Evolutionary conservation across 2,888 invertebrate species (phyloP), one percentile per base, ranked within the genome.

Genomic region (Drosophila histrio): DNA sequence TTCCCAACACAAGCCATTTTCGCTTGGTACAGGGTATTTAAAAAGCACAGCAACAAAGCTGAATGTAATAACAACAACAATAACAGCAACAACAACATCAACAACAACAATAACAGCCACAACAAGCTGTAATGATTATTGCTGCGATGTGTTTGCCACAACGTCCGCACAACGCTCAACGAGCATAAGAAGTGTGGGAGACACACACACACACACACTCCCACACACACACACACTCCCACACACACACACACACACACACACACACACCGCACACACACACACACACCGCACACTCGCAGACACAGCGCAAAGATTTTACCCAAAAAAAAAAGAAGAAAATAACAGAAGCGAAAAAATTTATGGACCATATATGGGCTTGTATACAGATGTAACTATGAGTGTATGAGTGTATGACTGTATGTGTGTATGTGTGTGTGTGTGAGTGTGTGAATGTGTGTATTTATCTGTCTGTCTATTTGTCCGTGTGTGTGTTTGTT

Each of bases 111-210:
- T 72, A 76, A 62, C 61, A 72, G 67, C 73, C 76, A 76, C 84
- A 81, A 79, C 77, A 80, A 72, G 85, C 78, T 63, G 84, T 80
- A 86, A 83, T 83, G 82, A 83, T 83, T 83, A 83, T 83, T 83
- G 82, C 82, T 83, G 75, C 83, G 60, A 79, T 84, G 84, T 84
- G 84, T 81, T 81, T 84, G 81, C 85, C 81, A 81, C 82, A 84
- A 79, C 74, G 79, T 77, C 77, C 81, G 64, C 76, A 59, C 58
- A 65, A 34, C 52, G 30, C 39, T 52, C 52, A 52, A 44, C 61
- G 34, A 62, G 21, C 24, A 39, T 22, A n/a, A 13, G 53, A 34
- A 30, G 6, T 49, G 58, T 17, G 39, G 58, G 26, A 8, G 30
- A n/a, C 9, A 13, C 6, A 7, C 15, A 17, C 11, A 1, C 21